Evolutionary conservation across 2,113 vertebrate genomes (phyloP), one percentile per base, ranked within the genome.

Genomic region (Eonycteris spelaea): DNA sequence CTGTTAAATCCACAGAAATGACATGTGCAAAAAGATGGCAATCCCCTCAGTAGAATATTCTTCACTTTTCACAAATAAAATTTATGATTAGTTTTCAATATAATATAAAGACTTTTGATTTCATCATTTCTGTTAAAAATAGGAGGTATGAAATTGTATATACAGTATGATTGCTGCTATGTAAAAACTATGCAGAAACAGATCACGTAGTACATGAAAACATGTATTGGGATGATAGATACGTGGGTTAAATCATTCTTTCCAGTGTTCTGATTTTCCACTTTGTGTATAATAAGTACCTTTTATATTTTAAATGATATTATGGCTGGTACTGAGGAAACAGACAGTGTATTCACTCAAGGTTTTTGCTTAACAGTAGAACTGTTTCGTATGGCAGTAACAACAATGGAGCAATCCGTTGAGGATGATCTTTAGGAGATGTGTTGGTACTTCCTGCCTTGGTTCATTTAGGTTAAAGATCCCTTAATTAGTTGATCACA

Each of bases 61-160:
- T 97, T 89, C 8, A 77, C 43, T 96, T 96, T 96, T 94, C 35
- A 22, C 82, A 91, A 93, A 65, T 95, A 43, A 33, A 51, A 67
- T n/a, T 88, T 86, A 70, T 83, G 86, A 73, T 93, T n/a, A 61
- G 5, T 71, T 91, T 93, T 86, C 26, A 89, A 59, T 88, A 94
- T 89, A 78, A 92, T 53, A 70, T 45, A 38, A 57, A 92, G 22
- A 84, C 65, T 94, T 14, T 61, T 91, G 24, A 26, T 57, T 94
- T 90, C 19, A 57, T 53, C 71, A 91, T 94, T 93, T 89, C 35
- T 87, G 13, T 93, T 82, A 95, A 77, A 94, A 90, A 78, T 78
- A 38, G 51, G 40, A 78, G 6, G 43, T 51, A 70, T n/a, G 85
- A 53, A 95, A 40, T 73, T 95, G 2, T 35, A 92, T 74, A n/a